These are phyloP conservation scores for Psilopsiagon aymara DNA, from an alignment of 2,113 vertebrate species.

Conservation along the genomic window DNA sequence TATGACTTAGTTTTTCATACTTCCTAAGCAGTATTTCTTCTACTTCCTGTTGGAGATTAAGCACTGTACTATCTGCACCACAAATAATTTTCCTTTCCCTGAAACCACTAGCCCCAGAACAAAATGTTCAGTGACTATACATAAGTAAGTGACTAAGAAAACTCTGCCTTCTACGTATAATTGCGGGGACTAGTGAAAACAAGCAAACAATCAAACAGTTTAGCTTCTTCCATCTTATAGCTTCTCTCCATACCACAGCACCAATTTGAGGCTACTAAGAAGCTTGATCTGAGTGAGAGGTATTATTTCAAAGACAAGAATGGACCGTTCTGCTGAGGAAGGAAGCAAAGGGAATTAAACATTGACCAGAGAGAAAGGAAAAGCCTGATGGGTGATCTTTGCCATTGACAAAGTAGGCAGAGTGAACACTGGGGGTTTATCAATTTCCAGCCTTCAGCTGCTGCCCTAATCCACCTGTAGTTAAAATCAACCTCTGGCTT, in stretches of 20 bases:
- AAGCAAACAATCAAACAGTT: background rate
- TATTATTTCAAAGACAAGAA: background rate
- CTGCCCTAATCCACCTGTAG: background rate
- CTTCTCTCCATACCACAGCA: background rate
- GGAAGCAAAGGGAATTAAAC: background rate
- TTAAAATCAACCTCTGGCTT: background rate
- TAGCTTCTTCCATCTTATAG: background rate
- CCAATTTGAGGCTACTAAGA: background rate
- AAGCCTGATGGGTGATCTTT: background rate
- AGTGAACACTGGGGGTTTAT: background rate
- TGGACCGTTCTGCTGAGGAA: background rate
- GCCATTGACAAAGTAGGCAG: background rate
- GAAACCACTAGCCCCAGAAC: background rate
- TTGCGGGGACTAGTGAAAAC: background rate
- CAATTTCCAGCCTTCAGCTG: background rate
- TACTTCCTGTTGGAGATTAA: background rate
- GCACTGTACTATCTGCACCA: background rate
- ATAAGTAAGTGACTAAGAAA: background rate
- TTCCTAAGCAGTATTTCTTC: background rate
- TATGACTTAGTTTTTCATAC: background rate
- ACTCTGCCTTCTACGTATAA: background rate
- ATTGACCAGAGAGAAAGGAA: background rate
- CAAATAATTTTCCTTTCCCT: background rate
- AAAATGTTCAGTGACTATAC: background rate
- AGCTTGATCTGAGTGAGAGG: background rate